Conservation (phyloP, 2,113 vertebrate genomes). For the Rhynchopsitta pachyrhyncha region DNA sequence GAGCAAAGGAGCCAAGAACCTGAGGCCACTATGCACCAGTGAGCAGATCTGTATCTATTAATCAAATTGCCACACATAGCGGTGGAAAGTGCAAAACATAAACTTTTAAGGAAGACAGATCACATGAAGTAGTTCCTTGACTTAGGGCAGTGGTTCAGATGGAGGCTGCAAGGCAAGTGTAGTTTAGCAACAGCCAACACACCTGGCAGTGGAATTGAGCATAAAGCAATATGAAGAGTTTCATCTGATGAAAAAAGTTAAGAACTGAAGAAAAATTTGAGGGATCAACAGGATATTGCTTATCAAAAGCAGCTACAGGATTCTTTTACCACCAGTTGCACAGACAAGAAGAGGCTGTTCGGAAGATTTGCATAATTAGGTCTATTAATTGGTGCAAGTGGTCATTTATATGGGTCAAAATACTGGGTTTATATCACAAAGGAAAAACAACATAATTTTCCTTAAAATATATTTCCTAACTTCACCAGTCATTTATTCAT, state of each 20-base stretch:
- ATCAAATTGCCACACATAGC: constrained; percentile 11
- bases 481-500: not conserved
- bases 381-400: not conserved
- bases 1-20: constrained; percentile 35
- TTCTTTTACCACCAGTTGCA: not conserved
- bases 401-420: not conserved
- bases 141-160: not conserved
- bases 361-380: not conserved
- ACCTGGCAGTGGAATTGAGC: not conserved
- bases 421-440: not conserved
- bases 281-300: not conserved
- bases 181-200: not conserved
- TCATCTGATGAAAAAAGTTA: not conserved
- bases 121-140: not conserved
- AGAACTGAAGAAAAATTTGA: not conserved
- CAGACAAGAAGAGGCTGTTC: not conserved
- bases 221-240: not conserved
- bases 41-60: constrained; percentile 11
- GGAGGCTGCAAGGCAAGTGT: not conserved
- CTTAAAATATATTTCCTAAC: not conserved
- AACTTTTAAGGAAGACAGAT: constrained; percentile 36
- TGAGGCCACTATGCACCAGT: constrained; percentile 30
- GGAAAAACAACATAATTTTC: not conserved
- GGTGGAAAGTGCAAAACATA: constrained; percentile 18
- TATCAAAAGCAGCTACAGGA: not conserved